Conservation (phyloP, 2,113 vertebrate species). For the Typhlomys cinereus region DNA sequence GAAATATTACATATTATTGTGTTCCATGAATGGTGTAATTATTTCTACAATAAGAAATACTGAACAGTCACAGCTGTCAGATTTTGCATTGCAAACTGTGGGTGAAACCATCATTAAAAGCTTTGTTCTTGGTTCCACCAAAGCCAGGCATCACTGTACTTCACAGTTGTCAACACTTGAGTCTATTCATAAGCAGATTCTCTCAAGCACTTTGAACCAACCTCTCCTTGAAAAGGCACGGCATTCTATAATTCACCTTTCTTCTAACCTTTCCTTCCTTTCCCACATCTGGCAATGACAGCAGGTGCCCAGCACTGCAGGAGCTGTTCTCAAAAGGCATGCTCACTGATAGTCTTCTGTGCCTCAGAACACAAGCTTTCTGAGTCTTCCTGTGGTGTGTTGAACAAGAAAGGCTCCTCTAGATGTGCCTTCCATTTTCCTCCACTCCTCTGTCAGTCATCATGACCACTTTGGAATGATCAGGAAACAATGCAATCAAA, state of each 20-base stretch:
- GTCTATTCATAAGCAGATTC: conserved; percentile 8
- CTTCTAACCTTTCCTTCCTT: neutral
- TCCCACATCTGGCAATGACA: neutral
- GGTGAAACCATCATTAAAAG: conserved; percentile 58
- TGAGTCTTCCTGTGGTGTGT: neutral
- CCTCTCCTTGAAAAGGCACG: neutral
- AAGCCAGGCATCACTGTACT: neutral
- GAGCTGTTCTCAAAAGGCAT: neutral
- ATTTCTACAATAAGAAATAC: conserved; percentile 43
- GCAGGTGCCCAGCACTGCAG: neutral
- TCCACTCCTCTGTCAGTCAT: neutral
- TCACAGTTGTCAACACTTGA: neutral
- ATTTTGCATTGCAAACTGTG: conserved; percentile 31
- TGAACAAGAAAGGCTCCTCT: neutral
- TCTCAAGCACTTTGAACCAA: neutral
- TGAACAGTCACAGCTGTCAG: conserved; percentile 41
- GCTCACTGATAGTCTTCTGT: neutral
- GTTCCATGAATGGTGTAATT: conserved; percentile 63
- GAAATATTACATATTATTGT: conserved; percentile 60
- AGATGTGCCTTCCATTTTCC: neutral
- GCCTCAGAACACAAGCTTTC: neutral
- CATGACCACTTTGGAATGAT: neutral
- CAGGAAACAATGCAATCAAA: neutral
- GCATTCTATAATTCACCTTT: conserved; percentile 12
- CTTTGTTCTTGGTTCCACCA: conserved; percentile 57